phyloP scores from a whole-genome alignment of 2,797 vertebrate species.

The Lithobates pipiens region DNA sequence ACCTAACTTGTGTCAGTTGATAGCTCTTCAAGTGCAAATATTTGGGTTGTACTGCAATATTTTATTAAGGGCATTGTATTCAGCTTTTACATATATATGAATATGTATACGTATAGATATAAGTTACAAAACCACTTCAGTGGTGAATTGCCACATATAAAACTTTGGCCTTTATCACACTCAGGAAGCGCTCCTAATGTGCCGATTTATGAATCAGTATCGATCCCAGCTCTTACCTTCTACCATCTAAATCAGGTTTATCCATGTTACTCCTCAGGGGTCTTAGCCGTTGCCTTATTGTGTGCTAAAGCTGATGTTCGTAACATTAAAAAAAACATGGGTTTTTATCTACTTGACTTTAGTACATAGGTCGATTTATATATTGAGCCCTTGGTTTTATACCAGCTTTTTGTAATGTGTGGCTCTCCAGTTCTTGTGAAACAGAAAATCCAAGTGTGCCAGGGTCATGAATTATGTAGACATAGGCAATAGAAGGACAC shows the following conservation, averaged over 20 bases:
- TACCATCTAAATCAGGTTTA: slow-evolving; percentile 6
- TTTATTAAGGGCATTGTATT: slow-evolving; percentile 35
- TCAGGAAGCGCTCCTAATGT: neutral
- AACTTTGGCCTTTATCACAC: neutral
- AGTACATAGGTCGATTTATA: neutral
- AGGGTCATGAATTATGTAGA: neutral
- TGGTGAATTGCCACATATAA: neutral
- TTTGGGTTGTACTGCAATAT: slow-evolving; percentile 44
- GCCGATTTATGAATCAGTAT: slow-evolving; percentile 9
- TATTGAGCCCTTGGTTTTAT: neutral
- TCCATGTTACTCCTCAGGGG: neutral
- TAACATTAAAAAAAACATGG: neutral
- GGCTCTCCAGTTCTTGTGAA: neutral
- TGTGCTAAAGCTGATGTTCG: neutral
- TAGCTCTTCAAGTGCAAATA: slow-evolving; percentile 78
- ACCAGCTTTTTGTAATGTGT: neutral
- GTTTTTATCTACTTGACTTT: neutral
- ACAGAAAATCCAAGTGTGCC: neutral
- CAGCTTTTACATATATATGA: neutral
- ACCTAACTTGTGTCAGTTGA: slow-evolving; percentile 71
- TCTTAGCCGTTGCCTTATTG: slow-evolving; percentile 6
- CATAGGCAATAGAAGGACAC: neutral
- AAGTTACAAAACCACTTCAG: neutral
- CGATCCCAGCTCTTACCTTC: neutral
- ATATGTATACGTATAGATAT: neutral